Percentiles rank a stretch among this genome's conserved stretches.
Conservation (phyloP, 2,113 vertebrate species). For the Strix aluco region DNA sequence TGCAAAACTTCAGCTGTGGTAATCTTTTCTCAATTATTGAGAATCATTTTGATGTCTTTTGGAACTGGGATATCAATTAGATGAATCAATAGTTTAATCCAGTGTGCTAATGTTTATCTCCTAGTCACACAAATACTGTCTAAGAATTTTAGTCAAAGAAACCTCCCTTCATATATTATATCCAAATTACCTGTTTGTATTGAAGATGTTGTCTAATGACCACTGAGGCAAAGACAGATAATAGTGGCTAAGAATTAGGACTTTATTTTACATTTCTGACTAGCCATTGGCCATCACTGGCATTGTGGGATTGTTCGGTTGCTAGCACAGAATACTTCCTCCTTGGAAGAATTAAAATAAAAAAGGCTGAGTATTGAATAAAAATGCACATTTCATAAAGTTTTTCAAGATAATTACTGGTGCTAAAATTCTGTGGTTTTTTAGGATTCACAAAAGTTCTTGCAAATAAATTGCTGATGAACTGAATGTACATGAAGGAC, state of each 20-base stretch:
- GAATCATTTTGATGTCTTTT: not conserved
- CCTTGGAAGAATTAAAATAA: not conserved
- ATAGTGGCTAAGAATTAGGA: not conserved
- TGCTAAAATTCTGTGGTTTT: not conserved
- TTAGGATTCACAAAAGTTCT: not conserved
- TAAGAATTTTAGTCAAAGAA: not conserved
- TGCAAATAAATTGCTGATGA: constrained; percentile 46
- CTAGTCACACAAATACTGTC: not conserved
- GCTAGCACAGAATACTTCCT: not conserved
- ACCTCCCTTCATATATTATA: not conserved
- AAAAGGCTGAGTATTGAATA: not conserved
- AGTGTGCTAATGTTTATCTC: not conserved
- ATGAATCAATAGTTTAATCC: not conserved
- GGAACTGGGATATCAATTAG: not conserved
- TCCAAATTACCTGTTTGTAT: not conserved
- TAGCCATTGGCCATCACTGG: not conserved
- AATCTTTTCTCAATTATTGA: not conserved
- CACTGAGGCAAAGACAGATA: not conserved
- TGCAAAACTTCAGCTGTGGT: not conserved
- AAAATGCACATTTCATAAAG: not conserved
- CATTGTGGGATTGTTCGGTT: not conserved
- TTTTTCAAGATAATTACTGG: constrained; percentile 11
- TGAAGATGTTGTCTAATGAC: not conserved
- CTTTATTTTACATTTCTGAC: not conserved
- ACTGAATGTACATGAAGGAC: constrained; percentile 33